phyloP scores from a whole-genome alignment of 2,797 vertebrate genomes.

The Ficedula albicollis region DNA sequence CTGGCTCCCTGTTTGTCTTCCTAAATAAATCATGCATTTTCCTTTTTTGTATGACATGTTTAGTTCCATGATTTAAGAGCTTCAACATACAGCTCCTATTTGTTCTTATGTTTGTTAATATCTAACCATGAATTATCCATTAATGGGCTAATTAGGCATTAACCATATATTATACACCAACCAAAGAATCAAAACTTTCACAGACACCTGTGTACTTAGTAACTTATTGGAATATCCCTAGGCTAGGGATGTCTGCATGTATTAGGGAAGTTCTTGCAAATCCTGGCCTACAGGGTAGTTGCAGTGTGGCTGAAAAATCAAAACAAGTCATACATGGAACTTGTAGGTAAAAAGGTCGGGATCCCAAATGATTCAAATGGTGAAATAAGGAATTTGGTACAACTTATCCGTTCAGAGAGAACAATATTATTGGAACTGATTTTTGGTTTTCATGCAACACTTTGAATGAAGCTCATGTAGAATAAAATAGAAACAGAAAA shows the following conservation, averaged over 20 bases:
- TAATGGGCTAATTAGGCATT: constrained; percentile 69
- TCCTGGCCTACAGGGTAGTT: not conserved
- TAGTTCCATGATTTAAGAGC: constrained; percentile 61
- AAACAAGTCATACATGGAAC: not conserved
- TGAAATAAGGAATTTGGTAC: not conserved
- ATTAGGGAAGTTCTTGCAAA: not conserved
- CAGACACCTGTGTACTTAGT: not conserved
- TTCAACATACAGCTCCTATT: constrained; percentile 34
- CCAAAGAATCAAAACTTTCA: constrained; percentile 57
- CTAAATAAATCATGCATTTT: constrained; percentile 65
- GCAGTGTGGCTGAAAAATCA: not conserved
- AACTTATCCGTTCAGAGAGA: not conserved
- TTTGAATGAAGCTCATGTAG: not conserved
- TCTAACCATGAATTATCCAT: constrained; percentile 71
- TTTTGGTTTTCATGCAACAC: not conserved
- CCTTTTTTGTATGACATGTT: constrained; percentile 31
- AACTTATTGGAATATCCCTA: constrained; percentile 26
- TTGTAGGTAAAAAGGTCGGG: not conserved
- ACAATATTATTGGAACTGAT: not conserved
- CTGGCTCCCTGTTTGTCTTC: not conserved
- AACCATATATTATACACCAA: constrained; percentile 55
- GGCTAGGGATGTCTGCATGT: not conserved
- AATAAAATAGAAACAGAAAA: not conserved
- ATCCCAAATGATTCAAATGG: not conserved
- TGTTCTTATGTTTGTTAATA: constrained; percentile 70